Conservation (phyloP, 2,113 vertebrate genomes). For the Eupsittula cactorum region DNA sequence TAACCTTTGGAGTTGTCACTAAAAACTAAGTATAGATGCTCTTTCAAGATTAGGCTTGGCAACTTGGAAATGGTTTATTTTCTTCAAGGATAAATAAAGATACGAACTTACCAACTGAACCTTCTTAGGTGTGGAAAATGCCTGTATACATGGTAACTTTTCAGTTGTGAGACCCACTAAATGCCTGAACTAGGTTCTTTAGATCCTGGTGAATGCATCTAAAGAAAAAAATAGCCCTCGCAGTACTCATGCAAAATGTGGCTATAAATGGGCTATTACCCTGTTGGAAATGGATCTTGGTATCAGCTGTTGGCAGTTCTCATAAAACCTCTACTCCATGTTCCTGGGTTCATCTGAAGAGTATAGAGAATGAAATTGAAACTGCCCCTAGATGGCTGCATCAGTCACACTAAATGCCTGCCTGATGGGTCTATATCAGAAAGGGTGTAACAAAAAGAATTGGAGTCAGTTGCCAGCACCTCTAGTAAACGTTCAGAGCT, state of each 20-base stretch:
- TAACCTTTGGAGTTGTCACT: background rate
- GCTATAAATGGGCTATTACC: background rate
- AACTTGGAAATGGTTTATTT: conserved; percentile 9
- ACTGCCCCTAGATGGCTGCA: background rate
- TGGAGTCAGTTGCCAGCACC: background rate
- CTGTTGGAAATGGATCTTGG: background rate
- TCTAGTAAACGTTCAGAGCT: too few relatives aligned
- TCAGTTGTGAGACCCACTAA: background rate
- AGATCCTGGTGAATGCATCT: background rate
- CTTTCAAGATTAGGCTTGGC: background rate
- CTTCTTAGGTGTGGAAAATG: background rate
- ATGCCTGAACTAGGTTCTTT: background rate
- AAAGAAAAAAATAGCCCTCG: background rate
- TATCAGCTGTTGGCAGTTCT: background rate
- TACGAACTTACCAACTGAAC: background rate
- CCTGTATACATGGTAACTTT: background rate
- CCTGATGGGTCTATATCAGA: background rate
- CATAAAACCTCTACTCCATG: background rate
- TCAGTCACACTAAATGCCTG: background rate
- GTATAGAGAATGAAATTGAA: background rate
- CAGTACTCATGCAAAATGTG: background rate
- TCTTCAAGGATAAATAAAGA: background rate
- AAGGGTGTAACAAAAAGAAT: background rate
- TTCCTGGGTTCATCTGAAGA: background rate
- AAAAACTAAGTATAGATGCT: conserved; percentile 5